phyloP scores from a whole-genome alignment of 1,140 invertebrate species.

The Sminthurides bifidus region DNA sequence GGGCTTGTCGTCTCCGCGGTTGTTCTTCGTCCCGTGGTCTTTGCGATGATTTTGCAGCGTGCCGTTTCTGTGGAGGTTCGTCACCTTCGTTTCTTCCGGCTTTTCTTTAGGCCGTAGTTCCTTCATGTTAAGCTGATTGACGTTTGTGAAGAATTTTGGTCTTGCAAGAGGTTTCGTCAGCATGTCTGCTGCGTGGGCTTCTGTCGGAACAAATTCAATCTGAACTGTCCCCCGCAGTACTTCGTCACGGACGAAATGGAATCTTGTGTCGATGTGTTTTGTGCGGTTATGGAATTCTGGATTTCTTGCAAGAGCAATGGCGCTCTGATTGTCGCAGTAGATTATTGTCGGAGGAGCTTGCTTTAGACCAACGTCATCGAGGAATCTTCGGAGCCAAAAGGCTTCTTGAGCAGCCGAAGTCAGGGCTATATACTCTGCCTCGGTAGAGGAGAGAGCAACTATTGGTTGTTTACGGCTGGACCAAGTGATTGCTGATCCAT shows the following conservation, averaged over 20 bases:
- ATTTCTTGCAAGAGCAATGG: slow-evolving; percentile 30
- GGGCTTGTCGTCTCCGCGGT: too few relatives aligned
- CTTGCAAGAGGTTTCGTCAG: neutral
- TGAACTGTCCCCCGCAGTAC: neutral
- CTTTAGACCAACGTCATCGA: neutral
- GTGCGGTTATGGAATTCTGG: slow-evolving; percentile 27
- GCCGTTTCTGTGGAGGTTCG: too few relatives aligned
- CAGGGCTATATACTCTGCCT: slow-evolving; percentile 39
- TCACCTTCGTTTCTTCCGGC: too few relatives aligned
- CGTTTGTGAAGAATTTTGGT: too few relatives aligned
- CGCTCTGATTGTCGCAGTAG: slow-evolving; percentile 31
- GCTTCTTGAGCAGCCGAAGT: slow-evolving; percentile 36
- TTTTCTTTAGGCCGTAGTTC: too few relatives aligned
- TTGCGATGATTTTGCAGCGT: too few relatives aligned
- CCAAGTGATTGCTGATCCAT: slow-evolving; percentile 40
- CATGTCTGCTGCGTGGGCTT: neutral
- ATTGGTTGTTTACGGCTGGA: slow-evolving; percentile 42
- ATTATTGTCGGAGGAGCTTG: neutral
- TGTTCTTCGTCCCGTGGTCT: too few relatives aligned
- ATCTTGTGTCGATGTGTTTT: slow-evolving; percentile 33
- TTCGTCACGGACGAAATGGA: slow-evolving; percentile 34
- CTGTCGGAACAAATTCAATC: neutral
- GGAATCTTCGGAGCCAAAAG: slow-evolving; percentile 9
- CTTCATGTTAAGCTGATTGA: too few relatives aligned
- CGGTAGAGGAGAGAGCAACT: slow-evolving; percentile 39